Evolutionary conservation across 2,797 vertebrate genomes (phyloP), one percentile per base, ranked within the genome.

Genomic region (Cichlasoma orientale): DNA sequence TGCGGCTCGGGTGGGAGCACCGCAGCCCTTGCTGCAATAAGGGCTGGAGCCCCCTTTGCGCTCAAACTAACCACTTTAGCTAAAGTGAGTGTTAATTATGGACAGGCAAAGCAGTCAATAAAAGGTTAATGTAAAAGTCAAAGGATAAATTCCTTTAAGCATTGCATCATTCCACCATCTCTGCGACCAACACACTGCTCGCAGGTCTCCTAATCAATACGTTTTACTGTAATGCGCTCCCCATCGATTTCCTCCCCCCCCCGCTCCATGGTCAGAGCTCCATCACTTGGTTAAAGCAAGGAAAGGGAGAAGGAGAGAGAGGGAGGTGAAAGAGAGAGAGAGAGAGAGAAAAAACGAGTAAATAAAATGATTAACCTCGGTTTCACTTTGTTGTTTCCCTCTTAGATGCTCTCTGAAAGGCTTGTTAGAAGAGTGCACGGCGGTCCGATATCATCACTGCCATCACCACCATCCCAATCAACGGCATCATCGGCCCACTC

Each of bases 81-180:
- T 98, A 97, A 98, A 98, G 97, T 97, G 97, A 96, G 97, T 97
- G 97, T 98, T 99, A 99, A 99, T 99, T 98, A 98, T 97, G 96
- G 97, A 97, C 96, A 97, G 97, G 97, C 96, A 96, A 96, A 97
- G 96, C 95, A 97, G 98, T 99, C 98, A 99, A 99, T 99, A 99
- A 97, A 97, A 98, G 98, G 98, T 99, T 99, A 99, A 99, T 99
- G 98, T 96, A 97, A 95, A 95, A 98, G 98, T 97, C 98, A 98
- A 96, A 96, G 96, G 97, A 98, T 97, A 97, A 97, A 98, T 98
- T 98, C 97, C 96, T 97, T 96, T 96, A 96, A 96, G 96, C 95
- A 97, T 97, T 98, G 96, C 97, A 97, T 98, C 98, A 98, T 96
- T 97, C 96, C 95, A 94, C 96, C 94, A 96, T 97, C 96, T 97